Conservation (phyloP, 2,888 invertebrate species). For the Morinoia aosen region DNA sequence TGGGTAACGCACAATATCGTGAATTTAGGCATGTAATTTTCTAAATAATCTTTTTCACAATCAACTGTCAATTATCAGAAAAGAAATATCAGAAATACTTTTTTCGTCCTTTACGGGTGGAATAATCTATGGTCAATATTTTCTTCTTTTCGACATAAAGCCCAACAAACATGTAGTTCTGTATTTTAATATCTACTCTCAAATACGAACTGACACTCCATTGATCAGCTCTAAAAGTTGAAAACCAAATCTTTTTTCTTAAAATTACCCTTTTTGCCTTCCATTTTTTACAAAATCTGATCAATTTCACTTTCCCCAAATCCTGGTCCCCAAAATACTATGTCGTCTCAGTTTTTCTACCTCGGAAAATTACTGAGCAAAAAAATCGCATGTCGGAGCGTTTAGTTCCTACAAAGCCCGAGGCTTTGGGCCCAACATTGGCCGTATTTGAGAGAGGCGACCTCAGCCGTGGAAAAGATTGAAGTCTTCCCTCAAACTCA, state of each 20-base stretch:
- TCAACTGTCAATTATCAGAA: too few relatives aligned
- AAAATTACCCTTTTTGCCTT: not conserved
- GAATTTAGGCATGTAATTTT: too few relatives aligned
- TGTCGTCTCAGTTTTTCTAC: not conserved
- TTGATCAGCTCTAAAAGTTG: not conserved
- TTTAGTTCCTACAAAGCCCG: not conserved
- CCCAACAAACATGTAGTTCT: too few relatives aligned
- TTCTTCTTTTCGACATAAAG: too few relatives aligned
- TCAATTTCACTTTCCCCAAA: not conserved
- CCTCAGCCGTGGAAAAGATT: not conserved
- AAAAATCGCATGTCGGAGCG: not conserved
- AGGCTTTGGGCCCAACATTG: not conserved
- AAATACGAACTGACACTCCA: not conserved
- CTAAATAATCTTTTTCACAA: too few relatives aligned
- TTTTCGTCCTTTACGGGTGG: not conserved
- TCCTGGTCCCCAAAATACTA: not conserved
- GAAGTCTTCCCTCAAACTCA: not conserved
- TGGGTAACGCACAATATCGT: too few relatives aligned
- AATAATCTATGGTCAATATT: not conserved
- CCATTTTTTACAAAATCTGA: not conserved
- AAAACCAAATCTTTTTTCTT: not conserved
- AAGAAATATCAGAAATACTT: too few relatives aligned
- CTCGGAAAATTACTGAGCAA: not conserved
- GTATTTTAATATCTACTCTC: not conserved
- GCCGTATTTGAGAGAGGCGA: not conserved